These are phyloP conservation scores for Unio delphinus DNA, from an alignment of 2,888 invertebrate species.

Conservation along the genomic window DNA sequence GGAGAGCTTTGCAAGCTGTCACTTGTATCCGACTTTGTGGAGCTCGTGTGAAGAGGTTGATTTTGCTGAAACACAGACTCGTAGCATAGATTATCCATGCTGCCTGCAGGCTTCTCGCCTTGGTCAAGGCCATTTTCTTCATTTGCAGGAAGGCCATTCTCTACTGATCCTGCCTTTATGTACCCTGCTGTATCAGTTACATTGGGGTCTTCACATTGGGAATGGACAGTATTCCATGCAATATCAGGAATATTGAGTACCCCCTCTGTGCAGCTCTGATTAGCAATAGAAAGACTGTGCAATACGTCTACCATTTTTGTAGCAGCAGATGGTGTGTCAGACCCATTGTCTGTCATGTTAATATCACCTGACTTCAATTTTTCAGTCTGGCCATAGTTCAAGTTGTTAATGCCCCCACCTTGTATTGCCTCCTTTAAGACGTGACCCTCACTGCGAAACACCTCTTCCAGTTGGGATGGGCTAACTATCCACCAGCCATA, in stretches of 20 bases:
- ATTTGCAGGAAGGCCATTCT: neutral
- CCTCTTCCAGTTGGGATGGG: conserved; percentile 28
- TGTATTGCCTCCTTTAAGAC: neutral
- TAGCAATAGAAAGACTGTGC: too few species aligned
- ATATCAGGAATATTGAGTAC: too few species aligned
- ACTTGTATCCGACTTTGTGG: conserved; percentile 49
- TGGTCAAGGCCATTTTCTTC: neutral
- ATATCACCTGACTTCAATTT: too few species aligned
- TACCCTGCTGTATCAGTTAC: neutral
- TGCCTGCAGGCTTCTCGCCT: conserved; percentile 23
- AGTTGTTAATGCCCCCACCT: neutral
- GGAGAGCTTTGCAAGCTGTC: conserved; percentile 39
- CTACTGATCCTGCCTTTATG: neutral
- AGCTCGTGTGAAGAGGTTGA: conserved; percentile 58
- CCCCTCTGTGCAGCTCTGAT: too few species aligned
- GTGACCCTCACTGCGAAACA: conserved; percentile 8
- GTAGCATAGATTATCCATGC: conserved; percentile 39
- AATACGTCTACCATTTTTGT: too few species aligned
- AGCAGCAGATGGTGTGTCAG: too few species aligned
- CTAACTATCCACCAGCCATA: conserved; percentile 51
- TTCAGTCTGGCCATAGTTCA: too few species aligned
- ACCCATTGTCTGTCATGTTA: too few species aligned
- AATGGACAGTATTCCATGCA: neutral
- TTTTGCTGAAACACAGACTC: conserved; percentile 47
- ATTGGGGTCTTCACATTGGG: neutral